Evolutionary conservation across 2,888 invertebrate genomes (phyloP), one percentile per base, ranked within the genome.

Genomic region (Cantharis flavilabris): DNA sequence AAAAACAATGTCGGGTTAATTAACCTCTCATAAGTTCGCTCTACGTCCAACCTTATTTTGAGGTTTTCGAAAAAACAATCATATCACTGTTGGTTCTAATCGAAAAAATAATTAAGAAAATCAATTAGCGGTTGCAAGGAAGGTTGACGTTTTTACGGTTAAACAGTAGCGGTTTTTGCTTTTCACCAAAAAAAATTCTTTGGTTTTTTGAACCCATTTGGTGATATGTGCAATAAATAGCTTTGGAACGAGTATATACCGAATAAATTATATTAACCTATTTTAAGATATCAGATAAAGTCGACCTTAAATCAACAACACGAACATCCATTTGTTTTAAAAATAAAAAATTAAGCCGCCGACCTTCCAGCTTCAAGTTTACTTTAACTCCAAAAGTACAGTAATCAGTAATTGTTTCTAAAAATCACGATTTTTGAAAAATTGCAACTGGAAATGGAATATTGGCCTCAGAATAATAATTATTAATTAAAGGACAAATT

Each of bases 1-100:
- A 64, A n/a, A 64, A 72, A 72, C 33, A 23, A 71, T 67, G 18
- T 62, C 70, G 70, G 18, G 72, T 63, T 65, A 64, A 72, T 72
- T 72, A 65, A 72, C 72, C 72, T 72, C 65, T 16, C n/a, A n/a
- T 30, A 23, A 23, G 3, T 20, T 18, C 13, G 13, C 26, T 67
- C 13, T 23, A 26, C 4, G 13, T 23, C 10, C 10, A 26, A n/a
- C 65, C n/a, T 67, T 67, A 67, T 67, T 67, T 67, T 67, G 65
- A 23, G 65, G 18, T 67, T 67, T 23, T n/a, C 49, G n/a, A 49
- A 49, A 49, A 30, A 49, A n/a, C n/a, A 7, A 49, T 49, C n/a
- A 49, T 49, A n/a, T 49, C 49, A n/a, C 2, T 49, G n/a, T 49
- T 7, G 49, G n/a, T 49, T 2, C n/a, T 7, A 49, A 49, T 49